These are phyloP conservation scores for Synaphobranchus kaupii DNA, from an alignment of 2,797 vertebrate species.

Conservation along the genomic window DNA sequence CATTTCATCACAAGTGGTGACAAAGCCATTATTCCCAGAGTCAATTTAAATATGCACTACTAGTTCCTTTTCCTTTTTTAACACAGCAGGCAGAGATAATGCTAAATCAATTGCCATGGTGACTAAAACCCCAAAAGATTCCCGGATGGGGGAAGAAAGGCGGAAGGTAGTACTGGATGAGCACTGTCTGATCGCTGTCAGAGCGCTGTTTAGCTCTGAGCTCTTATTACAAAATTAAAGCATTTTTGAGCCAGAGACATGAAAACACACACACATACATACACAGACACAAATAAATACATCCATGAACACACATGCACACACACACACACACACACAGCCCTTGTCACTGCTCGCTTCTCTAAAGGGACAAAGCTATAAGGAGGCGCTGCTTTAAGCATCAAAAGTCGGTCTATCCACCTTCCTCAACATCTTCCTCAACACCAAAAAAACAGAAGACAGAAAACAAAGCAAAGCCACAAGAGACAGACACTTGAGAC, in stretches of 20 bases:
- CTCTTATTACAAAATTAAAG: neutral
- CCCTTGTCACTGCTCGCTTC: too few species aligned
- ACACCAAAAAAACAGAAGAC: neutral
- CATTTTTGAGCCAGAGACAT: neutral
- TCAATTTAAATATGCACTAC: constrained; percentile 35
- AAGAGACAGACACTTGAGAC: neutral
- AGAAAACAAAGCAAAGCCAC: neutral
- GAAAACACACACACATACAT: neutral
- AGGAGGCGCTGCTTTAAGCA: neutral
- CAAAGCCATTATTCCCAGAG: constrained; percentile 10
- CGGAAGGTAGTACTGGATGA: neutral
- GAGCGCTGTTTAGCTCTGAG: neutral
- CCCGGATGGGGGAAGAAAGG: constrained; percentile 22
- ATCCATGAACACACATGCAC: too few species aligned
- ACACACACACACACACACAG: too few species aligned
- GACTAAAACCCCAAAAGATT: constrained; percentile 49
- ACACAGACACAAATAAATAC: neutral
- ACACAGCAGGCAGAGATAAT: constrained; percentile 31
- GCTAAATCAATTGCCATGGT: constrained; percentile 43
- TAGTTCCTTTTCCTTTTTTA: constrained; percentile 34
- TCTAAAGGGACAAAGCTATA: neutral
- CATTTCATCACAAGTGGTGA: neutral
- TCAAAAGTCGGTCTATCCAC: neutral
- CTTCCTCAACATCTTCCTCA: neutral
- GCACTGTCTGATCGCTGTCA: neutral